Evolutionary conservation across 2,113 vertebrate species (phyloP), one percentile per base, ranked within the genome.

Genomic region (Malurus elegans): DNA sequence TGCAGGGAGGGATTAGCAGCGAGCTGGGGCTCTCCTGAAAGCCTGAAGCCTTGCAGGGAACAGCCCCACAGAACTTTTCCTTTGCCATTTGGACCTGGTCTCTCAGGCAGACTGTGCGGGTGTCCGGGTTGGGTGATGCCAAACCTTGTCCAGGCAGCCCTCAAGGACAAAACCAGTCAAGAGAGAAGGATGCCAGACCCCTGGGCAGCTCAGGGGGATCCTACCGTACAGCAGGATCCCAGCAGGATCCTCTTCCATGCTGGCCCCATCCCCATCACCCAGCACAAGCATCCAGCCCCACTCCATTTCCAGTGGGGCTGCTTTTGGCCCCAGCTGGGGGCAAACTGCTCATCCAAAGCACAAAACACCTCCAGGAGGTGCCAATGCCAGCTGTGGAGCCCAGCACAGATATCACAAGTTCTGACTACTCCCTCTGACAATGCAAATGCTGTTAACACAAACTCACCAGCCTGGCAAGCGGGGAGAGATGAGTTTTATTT

Each of bases 371-470:
- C 62, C 74, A 93, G 57, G 56, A 88, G 42, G 23, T 75, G 86
- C 69, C 42, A 79, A 58, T 18, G 72, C 19, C 9, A 57, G 54
- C 71, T 75, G 31, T 7, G 47, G 75, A 84, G 50, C 44, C 71
- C 50, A 85, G 58, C 57, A 79, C 40, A 54, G 60, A 74, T 48
- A 70, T 51, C 58, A 47, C 84, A 11, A 1, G 31, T 34, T 60
- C 47, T 2, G 1, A 58, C 67, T 79, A 29, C 61, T 87, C 60
- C 42, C 90, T 90, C 12, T 88, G 67, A 93, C 0, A 0, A 86
- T 57, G 51, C 56, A 93, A 90, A 95, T 83, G 76, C 31, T 78
- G 69, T 84, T 90, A 71, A 80, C 61, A 92, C 71, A 79, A 67
- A 72, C 81, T 58, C 86, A 75, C 61, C 62, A 79, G 90, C 24